These are phyloP conservation scores for Bujurquina vittata DNA, from an alignment of 2,113 vertebrate genomes.

Conservation along the genomic window DNA sequence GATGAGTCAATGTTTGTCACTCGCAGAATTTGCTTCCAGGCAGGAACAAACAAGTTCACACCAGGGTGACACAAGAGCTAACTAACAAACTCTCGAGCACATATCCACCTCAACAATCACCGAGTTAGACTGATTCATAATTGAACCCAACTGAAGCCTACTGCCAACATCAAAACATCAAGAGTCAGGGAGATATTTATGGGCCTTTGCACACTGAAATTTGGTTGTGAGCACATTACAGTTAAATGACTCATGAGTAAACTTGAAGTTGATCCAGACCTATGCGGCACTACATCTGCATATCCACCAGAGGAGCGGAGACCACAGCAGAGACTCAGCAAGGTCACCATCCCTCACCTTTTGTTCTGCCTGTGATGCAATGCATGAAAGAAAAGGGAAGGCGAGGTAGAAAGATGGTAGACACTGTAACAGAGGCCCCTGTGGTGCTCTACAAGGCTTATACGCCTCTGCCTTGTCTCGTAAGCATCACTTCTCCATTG, in stretches of 20 bases:
- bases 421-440: constrained; percentile 41
- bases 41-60: constrained; percentile 44
- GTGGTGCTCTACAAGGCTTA: constrained; percentile 43
- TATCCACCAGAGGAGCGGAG: neutral
- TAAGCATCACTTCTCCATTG: constrained; percentile 62
- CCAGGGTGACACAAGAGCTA: constrained; percentile 27
- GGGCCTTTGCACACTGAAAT: neutral
- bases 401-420: constrained; percentile 18
- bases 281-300: neutral
- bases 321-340: neutral
- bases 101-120: constrained; percentile 17
- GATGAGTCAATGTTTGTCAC: constrained; percentile 30
- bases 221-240: neutral
- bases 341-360: constrained; percentile 29
- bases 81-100: constrained; percentile 31
- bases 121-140: constrained; percentile 33
- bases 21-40: constrained; percentile 36
- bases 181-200: constrained; percentile 2
- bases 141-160: neutral
- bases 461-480: constrained; percentile 67
- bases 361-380: constrained; percentile 23
- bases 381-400: constrained; percentile 7
- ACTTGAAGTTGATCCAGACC: neutral
- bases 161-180: neutral
- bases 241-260: neutral